These are phyloP conservation scores for Conopomorpha cramerella DNA, from an alignment of 1,140 invertebrate species.

Conservation along the genomic window DNA sequence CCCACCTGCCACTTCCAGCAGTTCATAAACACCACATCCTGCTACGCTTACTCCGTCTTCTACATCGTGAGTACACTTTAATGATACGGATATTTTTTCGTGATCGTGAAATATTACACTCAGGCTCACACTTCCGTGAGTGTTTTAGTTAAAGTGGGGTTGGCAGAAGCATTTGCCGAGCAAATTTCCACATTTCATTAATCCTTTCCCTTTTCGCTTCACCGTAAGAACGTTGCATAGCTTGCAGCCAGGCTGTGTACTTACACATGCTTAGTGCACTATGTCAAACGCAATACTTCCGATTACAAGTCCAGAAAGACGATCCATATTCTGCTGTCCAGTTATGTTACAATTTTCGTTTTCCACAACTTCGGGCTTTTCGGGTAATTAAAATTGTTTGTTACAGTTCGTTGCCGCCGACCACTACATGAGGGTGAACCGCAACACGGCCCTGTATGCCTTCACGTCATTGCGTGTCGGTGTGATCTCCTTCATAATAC, in stretches of 20 bases:
- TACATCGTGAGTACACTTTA: constrained; percentile 58
- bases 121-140: no score
- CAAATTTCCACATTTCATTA: no score
- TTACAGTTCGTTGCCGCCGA: constrained; percentile 69
- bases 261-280: no score
- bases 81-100: no score
- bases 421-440: constrained; percentile 65
- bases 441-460: constrained; percentile 57
- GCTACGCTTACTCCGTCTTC: constrained; percentile 63
- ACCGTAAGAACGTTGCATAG: no score
- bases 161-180: no score
- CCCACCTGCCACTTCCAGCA: constrained; percentile 70
- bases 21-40: constrained; percentile 60
- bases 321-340: background rate
- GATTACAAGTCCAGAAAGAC: no score
- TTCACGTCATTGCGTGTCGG: constrained; percentile 37
- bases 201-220: no score
- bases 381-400: constrained; percentile 19
- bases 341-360: background rate
- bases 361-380: background rate
- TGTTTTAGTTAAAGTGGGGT: no score
- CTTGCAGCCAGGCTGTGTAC: no score
- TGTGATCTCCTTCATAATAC: constrained; percentile 10
- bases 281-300: no score
- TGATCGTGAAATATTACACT: no score